Percentiles rank a stretch among this genome's conserved stretches.
Evolutionary conservation across 2,888 invertebrate genomes (phyloP).

Genomic region (Microplitis manilae): DNA sequence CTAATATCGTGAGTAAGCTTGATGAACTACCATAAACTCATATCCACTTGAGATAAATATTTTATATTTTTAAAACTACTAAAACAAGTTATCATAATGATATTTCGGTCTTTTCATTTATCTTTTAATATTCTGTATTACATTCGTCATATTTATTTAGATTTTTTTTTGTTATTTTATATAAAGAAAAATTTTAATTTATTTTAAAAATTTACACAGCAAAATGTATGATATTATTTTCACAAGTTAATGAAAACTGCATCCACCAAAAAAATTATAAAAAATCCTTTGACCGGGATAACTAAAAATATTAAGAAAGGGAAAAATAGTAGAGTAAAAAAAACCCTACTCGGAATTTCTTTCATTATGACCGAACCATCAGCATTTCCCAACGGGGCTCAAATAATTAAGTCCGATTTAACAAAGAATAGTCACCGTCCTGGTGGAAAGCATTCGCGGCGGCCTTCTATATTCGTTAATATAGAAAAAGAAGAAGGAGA

Average conservation of each 20-base stretch:
- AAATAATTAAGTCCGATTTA: conserved; percentile 65
- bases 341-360: conserved; percentile 53
- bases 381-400: conserved; percentile 62
- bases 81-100: too few species aligned
- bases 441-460: neutral
- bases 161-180: too few species aligned
- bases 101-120: too few species aligned
- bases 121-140: too few species aligned
- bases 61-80: too few species aligned
- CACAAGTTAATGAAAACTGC: conserved; percentile 25
- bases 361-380: conserved; percentile 63
- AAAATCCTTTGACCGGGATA: conserved; percentile 31
- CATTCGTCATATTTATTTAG: too few species aligned
- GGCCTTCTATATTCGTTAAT: neutral
- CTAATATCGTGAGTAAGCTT: conserved; percentile 60
- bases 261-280: conserved; percentile 25
- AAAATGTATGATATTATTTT: too few species aligned
- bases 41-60: conserved; percentile 44
- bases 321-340: neutral
- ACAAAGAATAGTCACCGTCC: conserved; percentile 56
- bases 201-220: too few species aligned
- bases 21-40: conserved; percentile 59
- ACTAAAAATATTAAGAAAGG: conserved; percentile 31
- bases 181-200: too few species aligned
- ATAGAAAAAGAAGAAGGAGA: conserved; percentile 6